Base-by-base conservation (phyloP, 2,797 vertebrate genomes). In the Tokudaia tokunoshimensis region DNA sequence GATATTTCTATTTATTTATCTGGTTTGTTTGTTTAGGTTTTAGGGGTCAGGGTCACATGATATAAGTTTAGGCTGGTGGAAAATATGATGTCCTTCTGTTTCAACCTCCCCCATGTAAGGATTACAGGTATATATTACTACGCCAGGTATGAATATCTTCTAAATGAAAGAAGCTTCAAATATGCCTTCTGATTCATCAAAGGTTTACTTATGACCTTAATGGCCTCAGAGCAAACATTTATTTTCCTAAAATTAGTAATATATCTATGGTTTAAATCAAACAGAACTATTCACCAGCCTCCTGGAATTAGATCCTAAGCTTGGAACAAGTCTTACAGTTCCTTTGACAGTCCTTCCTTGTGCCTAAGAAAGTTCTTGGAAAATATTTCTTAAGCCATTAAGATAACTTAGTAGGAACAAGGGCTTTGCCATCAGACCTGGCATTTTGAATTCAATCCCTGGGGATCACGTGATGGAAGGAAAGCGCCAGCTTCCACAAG, bases 161-260 rank as follows among this genome's bases (percentile, higher is more conserved):
- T 83, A 92, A 92, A 41, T 72, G 90, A 94, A 97, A 50, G 11
- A 91, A 78, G 26, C 34, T 55, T 91, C 29, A 90, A 67, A 76
- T 90, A 79, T 15, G 12, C 37, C 47, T 70, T 94, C 78, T 94
- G 81, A 86, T 37, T 96, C 86, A 92, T 86, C 55, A 55, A 81
- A 84, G 44, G 61, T 93, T 93, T 50, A 84, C 52, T 89, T 93
- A 29, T 75, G 47, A 67, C 57, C 47, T 50, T 11, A 61, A 55
- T 31, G 83, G 52, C 63, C 91, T 89, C 55, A 61, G 55, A 52
- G 41, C 37, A 81, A 84, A n/a, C 65, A 89, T 44, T 87, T 95
- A 84, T 72, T 96, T 97, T 95, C 47, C 84, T 96, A 91, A 96
- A 97, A 92, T 79, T 78, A 29, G 26, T 83, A 50, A 93, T 78